Base-by-base conservation (phyloP, 2,888 invertebrate genomes). In the Hydroisotoma schaefferi region DNA sequence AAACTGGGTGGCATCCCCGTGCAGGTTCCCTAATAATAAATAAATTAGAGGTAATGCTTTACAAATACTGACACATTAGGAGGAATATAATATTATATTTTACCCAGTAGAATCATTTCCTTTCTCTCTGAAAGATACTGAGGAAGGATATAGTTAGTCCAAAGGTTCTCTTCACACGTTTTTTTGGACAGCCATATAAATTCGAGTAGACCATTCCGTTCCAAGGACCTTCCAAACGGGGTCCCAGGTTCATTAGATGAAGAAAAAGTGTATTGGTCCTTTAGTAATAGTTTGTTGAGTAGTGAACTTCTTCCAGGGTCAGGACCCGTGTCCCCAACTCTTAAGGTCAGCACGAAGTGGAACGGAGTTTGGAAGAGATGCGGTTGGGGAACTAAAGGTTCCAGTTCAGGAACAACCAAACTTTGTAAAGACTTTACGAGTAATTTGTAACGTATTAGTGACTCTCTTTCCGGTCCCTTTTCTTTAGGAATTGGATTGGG, bases 121-220 rank as follows among this genome's bases (percentile, higher is more conserved):
- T 25, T 40, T 5, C 18, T 2, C n/a, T 23, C 4, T 18, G n/a
- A n/a, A 15, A 18, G n/a, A 20, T 53, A 40, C 15, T 53, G 26
- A 3, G 38, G n/a, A 25, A 23, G 3, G 27, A 53, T n/a, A 18
- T 26, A 10, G 26, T 53, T 12, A 2, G 38, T n/a, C 58, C 53
- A 58, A 33, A 58, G 27, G 1, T 44, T 23, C 0, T 18, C 23
- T 12, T 29, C 58, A 22, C 53, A 53, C 3, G 53, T 58, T 10
- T 44, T 33, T 25, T 52, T 46, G 23, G 46, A 38, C 15, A 58
- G 38, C 53, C 53, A 53, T 1, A 27, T 46, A 18, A 58, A 58
- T 27, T 58, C 58, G 0, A 53, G 25, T 10, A 47, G 37, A 5
- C 58, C 58, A 20, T 44, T 33, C 6, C 53, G 53, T 25, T 46